These are phyloP conservation scores for Drosophila percnosoma DNA, from an alignment of 2,888 invertebrate genomes.

Conservation along the genomic window DNA sequence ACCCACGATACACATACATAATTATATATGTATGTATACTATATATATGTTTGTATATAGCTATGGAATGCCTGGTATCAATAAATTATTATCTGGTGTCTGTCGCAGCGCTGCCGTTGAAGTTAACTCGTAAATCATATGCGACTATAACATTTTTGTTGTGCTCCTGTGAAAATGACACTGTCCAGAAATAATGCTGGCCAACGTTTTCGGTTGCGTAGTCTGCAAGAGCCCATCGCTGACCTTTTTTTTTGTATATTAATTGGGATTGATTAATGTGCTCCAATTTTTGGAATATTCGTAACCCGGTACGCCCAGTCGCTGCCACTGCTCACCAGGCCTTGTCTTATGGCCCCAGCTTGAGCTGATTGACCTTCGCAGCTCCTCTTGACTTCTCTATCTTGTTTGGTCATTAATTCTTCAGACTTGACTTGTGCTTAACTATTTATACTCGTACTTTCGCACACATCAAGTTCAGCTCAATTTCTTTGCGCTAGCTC, in stretches of 20 bases:
- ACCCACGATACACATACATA: constrained; percentile 30
- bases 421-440: constrained; percentile 27
- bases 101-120: constrained; percentile 45
- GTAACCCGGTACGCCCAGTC: constrained; percentile 45
- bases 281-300: constrained; percentile 66
- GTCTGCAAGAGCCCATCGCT: constrained; percentile 22
- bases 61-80: constrained; percentile 64
- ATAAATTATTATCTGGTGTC: constrained; percentile 76
- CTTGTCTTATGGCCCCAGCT: background rate
- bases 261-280: constrained; percentile 77
- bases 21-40: background rate
- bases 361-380: constrained; percentile 9
- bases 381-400: constrained; percentile 38
- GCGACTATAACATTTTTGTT: constrained; percentile 37
- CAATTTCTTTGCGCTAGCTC: constrained; percentile 7
- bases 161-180: constrained; percentile 42
- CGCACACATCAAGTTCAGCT: background rate
- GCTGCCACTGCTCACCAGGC: background rate
- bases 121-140: constrained; percentile 71
- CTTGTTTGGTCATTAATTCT: constrained; percentile 51
- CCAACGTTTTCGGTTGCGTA: constrained; percentile 1
- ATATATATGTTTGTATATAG: background rate
- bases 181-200: constrained; percentile 19
- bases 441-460: constrained; percentile 17
- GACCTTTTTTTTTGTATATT: constrained; percentile 55